phyloP scores from a whole-genome alignment of 2,797 vertebrate species.

The Phrynocephalus vlangalii region DNA sequence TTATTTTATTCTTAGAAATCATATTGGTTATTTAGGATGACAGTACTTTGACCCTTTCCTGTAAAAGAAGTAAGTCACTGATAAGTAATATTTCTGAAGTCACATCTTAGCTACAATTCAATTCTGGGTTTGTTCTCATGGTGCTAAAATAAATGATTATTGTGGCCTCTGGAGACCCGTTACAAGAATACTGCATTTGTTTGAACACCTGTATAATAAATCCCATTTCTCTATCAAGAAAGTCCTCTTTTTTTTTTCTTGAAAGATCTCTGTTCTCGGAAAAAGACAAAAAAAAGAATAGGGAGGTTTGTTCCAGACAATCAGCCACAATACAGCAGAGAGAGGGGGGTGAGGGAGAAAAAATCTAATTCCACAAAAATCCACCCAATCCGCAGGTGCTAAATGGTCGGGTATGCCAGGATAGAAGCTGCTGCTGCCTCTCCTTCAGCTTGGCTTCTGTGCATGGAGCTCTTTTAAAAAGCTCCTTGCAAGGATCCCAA shows the following conservation, averaged over 20 bases:
- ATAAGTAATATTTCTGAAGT: neutral
- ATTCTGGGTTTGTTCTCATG: neutral
- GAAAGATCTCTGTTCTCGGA: neutral
- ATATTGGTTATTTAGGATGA: too few species aligned
- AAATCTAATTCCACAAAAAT: too few species aligned
- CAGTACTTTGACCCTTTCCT: neutral
- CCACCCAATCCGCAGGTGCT: too few species aligned
- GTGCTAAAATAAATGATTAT: neutral
- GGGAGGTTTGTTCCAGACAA: too few species aligned
- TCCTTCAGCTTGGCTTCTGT: too few species aligned
- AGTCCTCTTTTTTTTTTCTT: neutral
- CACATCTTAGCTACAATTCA: neutral
- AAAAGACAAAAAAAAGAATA: neutral
- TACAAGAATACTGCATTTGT: neutral
- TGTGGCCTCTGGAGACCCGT: neutral
- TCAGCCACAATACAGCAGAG: too few species aligned
- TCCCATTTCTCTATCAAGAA: neutral
- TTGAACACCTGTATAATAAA: neutral
- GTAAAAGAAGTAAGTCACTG: neutral
- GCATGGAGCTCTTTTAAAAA: too few species aligned
- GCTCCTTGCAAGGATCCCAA: too few species aligned
- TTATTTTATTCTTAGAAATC: too few species aligned
- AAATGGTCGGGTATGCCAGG: too few species aligned
- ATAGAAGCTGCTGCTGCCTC: too few species aligned
- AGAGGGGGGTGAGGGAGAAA: too few species aligned